phyloP scores from a whole-genome alignment of 2,113 vertebrate species.

The Lasiurus cinereus region DNA sequence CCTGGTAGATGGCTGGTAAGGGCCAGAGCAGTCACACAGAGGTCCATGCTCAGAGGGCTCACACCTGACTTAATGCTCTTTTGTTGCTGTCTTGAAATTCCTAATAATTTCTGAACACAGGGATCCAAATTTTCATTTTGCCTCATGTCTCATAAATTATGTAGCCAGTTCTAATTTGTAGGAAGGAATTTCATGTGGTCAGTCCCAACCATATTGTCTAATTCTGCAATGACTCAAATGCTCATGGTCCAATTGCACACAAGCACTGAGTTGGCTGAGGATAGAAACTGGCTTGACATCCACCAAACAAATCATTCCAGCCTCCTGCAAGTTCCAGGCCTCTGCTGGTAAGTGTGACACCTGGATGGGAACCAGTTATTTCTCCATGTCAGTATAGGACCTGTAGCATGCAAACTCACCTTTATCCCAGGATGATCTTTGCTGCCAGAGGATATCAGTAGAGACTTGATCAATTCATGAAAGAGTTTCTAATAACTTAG shows the following conservation, averaged over 20 bases:
- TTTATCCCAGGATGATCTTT: background rate
- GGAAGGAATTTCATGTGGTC: background rate
- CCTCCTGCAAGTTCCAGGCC: background rate
- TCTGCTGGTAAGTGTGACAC: background rate
- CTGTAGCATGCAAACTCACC: background rate
- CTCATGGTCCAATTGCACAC: background rate
- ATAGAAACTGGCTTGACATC: background rate
- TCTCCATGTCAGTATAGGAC: background rate
- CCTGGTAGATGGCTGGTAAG: background rate
- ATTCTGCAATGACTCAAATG: background rate
- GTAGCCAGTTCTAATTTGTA: background rate
- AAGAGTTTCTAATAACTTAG: background rate
- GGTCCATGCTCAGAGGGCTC: background rate
- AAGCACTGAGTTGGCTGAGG: background rate
- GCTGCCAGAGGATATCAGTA: background rate
- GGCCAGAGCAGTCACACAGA: background rate
- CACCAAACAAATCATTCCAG: background rate
- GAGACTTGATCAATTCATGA: background rate
- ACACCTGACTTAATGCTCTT: background rate
- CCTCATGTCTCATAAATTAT: background rate
- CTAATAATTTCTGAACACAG: background rate
- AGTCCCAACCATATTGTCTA: background rate
- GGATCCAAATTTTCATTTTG: background rate
- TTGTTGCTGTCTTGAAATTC: background rate
- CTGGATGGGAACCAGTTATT: background rate